These are phyloP conservation scores for Epirrita christyi DNA, from an alignment of 2,888 invertebrate genomes.

Conservation along the genomic window DNA sequence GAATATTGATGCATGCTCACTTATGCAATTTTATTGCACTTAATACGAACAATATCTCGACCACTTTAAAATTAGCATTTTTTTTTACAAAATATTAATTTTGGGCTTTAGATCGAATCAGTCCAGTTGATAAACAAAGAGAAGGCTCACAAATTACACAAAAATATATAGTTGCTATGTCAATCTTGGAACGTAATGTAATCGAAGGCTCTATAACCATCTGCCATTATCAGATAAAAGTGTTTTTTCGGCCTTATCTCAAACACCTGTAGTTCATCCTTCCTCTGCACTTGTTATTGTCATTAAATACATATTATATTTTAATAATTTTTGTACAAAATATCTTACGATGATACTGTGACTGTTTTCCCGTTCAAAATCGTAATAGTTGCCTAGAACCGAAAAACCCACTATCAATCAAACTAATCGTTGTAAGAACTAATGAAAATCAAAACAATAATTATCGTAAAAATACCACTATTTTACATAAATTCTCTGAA, in stretches of 20 bases:
- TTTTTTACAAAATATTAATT: neutral
- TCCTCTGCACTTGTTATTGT: slow-evolving; percentile 15
- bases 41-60: slow-evolving; percentile 6
- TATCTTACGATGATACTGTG: neutral
- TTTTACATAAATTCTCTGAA: slow-evolving; percentile 27
- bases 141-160: too few species aligned
- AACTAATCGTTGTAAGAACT: neutral
- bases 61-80: neutral
- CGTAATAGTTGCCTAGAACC: neutral
- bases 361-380: neutral
- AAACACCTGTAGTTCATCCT: slow-evolving; percentile 2
- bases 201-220: too few species aligned
- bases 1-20: slow-evolving; percentile 62
- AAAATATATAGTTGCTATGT: too few species aligned
- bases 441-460: neutral
- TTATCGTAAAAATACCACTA: neutral
- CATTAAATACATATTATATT: neutral
- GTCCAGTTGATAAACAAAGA: neutral
- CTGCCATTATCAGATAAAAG: too few species aligned
- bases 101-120: neutral
- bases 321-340: neutral
- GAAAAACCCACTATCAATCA: too few species aligned
- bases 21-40: slow-evolving; percentile 18
- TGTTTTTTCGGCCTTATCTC: neutral
- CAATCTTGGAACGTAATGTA: too few species aligned